phyloP scores from a whole-genome alignment of 2,113 vertebrate genomes.

The Nothocercus julius region DNA sequence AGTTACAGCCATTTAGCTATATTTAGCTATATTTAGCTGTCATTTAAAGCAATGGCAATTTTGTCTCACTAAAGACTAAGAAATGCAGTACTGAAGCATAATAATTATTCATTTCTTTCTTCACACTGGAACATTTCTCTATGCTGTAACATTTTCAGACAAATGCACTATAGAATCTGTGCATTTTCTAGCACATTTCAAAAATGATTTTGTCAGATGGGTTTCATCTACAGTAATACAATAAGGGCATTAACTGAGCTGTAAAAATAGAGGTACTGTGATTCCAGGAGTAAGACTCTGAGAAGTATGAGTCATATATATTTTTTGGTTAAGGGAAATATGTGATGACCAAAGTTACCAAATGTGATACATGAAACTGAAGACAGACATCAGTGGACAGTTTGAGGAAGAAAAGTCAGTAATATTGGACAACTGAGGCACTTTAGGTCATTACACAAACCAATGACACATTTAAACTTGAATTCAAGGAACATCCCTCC shows the following conservation, averaged over 20 bases:
- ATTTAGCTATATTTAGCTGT: not conserved
- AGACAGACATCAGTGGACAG: not conserved
- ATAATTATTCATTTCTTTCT: constrained; percentile 9
- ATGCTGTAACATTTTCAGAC: not conserved
- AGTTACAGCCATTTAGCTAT: not conserved
- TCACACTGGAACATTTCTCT: not conserved
- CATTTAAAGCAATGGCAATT: not conserved
- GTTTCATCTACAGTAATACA: not conserved
- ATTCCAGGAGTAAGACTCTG: constrained; percentile 49
- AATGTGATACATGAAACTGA: not conserved
- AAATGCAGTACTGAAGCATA: not conserved
- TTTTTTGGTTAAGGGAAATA: not conserved
- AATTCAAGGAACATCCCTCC: not conserved
- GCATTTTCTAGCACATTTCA: constrained; percentile 1
- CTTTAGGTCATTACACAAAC: not conserved
- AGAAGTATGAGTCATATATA: not conserved
- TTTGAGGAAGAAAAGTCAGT: not conserved
- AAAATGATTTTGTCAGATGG: not conserved
- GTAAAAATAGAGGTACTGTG: not conserved
- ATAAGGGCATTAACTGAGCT: not conserved
- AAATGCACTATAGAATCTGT: not conserved
- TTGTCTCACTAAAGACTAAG: not conserved
- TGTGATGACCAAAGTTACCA: not conserved
- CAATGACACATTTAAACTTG: not conserved
- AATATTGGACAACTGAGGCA: not conserved